Evolutionary conservation across 1,140 invertebrate genomes (phyloP).

Genomic region (Polyergus mexicanus): DNA sequence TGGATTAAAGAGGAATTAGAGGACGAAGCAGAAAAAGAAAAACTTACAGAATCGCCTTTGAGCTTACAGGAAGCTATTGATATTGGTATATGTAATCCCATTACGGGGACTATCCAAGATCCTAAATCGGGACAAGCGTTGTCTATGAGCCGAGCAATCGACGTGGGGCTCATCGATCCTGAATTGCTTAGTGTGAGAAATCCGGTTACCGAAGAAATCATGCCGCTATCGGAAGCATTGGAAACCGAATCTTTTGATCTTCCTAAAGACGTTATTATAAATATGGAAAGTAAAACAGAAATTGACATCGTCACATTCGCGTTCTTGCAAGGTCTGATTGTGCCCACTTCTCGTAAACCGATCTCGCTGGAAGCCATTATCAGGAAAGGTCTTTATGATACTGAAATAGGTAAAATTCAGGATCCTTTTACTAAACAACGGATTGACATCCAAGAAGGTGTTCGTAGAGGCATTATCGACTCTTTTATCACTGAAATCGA

Average conservation of each 20-base stretch:
- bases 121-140: conserved; percentile 88
- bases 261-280: conserved; percentile 90
- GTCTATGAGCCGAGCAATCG: conserved; percentile 91
- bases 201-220: conserved; percentile 90
- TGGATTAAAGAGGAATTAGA: conserved; percentile 87
- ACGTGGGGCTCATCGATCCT: conserved; percentile 91
- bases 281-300: conserved; percentile 89
- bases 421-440: conserved; percentile 91
- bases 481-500: conserved; percentile 93
- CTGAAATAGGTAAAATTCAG: conserved; percentile 90
- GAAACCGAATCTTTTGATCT: conserved; percentile 93
- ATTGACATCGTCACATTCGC: conserved; percentile 91
- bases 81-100: conserved; percentile 89
- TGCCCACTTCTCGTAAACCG: conserved; percentile 89
- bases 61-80: conserved; percentile 90
- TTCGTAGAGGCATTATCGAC: conserved; percentile 93
- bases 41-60: conserved; percentile 79
- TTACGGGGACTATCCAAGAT: conserved; percentile 89
- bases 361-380: conserved; percentile 93
- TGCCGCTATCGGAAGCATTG: conserved; percentile 91
- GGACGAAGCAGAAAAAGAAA: background rate
- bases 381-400: conserved; percentile 90
- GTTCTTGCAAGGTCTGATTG: conserved; percentile 90
- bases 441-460: conserved; percentile 91
- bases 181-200: conserved; percentile 91